Evolutionary conservation across 2,888 invertebrate species (phyloP).

Genomic region (Nephrocerus scutellatus): DNA sequence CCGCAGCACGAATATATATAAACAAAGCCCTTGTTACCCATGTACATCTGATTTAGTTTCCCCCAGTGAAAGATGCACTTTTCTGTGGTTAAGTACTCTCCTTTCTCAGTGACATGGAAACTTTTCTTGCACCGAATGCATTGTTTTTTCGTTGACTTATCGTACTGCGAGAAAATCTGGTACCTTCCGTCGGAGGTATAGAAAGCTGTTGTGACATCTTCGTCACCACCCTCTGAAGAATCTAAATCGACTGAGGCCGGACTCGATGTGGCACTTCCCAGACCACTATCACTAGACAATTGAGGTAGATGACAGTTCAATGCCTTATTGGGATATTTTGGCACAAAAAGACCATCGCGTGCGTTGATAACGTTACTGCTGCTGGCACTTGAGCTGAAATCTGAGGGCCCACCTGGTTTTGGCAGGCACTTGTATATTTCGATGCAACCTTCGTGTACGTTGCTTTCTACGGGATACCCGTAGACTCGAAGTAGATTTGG

Average conservation of each 20-base stretch:
- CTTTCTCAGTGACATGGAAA: slow-evolving; percentile 64
- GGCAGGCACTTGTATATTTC: slow-evolving; percentile 58
- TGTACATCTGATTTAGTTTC: slow-evolving; percentile 54
- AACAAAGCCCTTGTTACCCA: slow-evolving; percentile 24
- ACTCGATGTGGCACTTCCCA: slow-evolving; percentile 50
- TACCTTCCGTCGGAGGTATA: slow-evolving; percentile 38
- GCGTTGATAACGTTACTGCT: background rate
- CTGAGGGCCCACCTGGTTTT: slow-evolving; percentile 35
- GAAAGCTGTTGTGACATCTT: slow-evolving; percentile 27
- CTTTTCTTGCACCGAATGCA: slow-evolving; percentile 67
- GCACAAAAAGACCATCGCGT: too few species aligned
- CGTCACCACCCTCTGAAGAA: slow-evolving; percentile 30
- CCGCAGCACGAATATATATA: slow-evolving; percentile 59
- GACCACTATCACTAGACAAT: slow-evolving; percentile 51
- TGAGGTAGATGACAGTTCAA: too few species aligned
- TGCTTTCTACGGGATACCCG: slow-evolving; percentile 66
- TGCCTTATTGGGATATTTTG: too few species aligned
- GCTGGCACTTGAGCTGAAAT: slow-evolving; percentile 5
- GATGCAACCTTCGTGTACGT: slow-evolving; percentile 55
- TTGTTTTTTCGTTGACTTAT: slow-evolving; percentile 49
- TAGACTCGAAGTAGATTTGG: slow-evolving; percentile 57
- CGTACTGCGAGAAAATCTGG: slow-evolving; percentile 27
- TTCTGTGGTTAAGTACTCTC: slow-evolving; percentile 65
- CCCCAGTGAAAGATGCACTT: slow-evolving; percentile 88
- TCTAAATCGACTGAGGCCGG: slow-evolving; percentile 49